Evolutionary conservation across 2,888 invertebrate species (phyloP), one percentile per base, ranked within the genome.

Genomic region (Craniophora ligustri): DNA sequence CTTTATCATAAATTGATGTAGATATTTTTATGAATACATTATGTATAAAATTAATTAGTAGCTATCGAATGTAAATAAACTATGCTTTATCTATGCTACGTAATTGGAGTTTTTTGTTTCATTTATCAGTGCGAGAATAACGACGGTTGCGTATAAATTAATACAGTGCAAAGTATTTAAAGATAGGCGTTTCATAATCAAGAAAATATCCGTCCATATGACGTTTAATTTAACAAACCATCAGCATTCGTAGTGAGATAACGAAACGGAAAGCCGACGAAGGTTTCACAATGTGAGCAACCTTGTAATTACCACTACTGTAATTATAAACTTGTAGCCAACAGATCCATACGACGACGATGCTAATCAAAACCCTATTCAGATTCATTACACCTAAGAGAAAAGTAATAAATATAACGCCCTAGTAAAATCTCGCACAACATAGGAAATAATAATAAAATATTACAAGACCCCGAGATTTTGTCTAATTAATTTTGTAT

Each of bases 401-500:
- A 85, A 84, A 81, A 88, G 91, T 84, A 89, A 92, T 92, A 90
- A 92, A 92, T 92, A 91, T 86, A 85, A 87, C 83, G 77, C 79
- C 84, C 81, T 90, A 89, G 88, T 92, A 92, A 92, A 92, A 91
- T 85, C 87, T 86, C 81, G 75, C 67, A 81, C 82, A 87, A 85
- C 86, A 85, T 82, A 85, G 86, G 86, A 91, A 91, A 90, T 92
- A 91, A 91, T 93, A 92, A 90, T 92, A 92, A 92, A 92, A 92
- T 91, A 92, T 92, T 88, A 91, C 89, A 86, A 86, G 91, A 88
- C 76, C 84, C 81, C 84, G 81, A 89, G 90, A 89, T 90, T 91
- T 92, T 86, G 89, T 88, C 90, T 93, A 93, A 93, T 93, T 93
- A 93, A 93, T 93, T 92, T 93, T 88, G 89, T 91, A 89, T 91